phyloP scores from a whole-genome alignment of 2,888 invertebrate species.

The Tolmerus cingulatus region DNA sequence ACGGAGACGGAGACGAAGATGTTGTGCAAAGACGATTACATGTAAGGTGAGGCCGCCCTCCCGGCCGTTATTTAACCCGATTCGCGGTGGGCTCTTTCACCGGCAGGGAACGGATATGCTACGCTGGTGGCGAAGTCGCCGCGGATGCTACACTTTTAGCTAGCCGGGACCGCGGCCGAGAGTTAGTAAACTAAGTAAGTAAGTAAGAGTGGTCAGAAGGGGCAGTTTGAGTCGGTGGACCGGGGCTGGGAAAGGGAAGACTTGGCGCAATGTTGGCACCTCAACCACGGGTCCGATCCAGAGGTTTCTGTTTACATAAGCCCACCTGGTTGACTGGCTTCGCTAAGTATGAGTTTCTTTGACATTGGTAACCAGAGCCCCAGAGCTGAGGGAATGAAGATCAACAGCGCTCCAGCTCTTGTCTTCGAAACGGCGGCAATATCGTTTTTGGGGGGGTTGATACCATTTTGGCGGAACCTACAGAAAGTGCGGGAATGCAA shows the following conservation, averaged over 20 bases:
- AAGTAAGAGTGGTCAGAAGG: conserved; percentile 16
- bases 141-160: not conserved
- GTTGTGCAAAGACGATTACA: conserved; percentile 1
- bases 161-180: not conserved
- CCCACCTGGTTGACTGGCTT: not conserved
- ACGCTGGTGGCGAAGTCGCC: not conserved
- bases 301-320: conserved; percentile 33
- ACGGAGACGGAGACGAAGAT: not conserved
- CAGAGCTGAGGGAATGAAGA: conserved; percentile 12
- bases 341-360: conserved; percentile 14
- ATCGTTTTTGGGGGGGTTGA: conserved; percentile 3
- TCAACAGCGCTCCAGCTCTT: not conserved
- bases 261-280: conserved; percentile 24
- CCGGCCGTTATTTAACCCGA: conserved; percentile 1
- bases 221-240: not conserved
- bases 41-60: not conserved
- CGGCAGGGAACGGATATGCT: not conserved
- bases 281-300: not conserved
- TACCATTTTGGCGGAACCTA: not conserved
- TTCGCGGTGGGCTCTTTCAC: conserved; percentile 12
- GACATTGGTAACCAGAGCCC: conserved; percentile 8
- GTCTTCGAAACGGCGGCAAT: not conserved
- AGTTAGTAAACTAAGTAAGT: not conserved
- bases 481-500: conserved; percentile 3
- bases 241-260: conserved; percentile 15